Base-by-base conservation (phyloP, 2,797 vertebrate species). In the Epinephelus coioides region DNA sequence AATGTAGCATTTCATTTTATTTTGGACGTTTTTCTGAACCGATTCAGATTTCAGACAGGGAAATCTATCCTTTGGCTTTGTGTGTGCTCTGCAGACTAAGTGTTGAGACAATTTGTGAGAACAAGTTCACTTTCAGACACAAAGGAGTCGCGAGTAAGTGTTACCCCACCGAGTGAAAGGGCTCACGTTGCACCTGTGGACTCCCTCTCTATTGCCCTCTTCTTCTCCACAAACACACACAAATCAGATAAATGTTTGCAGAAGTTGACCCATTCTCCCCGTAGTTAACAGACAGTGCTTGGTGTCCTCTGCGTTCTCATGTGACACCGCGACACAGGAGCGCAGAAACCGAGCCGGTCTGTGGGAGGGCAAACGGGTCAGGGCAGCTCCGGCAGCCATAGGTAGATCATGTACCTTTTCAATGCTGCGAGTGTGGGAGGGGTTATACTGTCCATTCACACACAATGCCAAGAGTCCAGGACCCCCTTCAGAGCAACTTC, bases 321-420 rank as follows among this genome's bases (percentile, higher is more conserved):
- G 85, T 94, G 88, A 93, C 94, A 81, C 43, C 47, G 15, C 57
- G 75, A 87, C 89, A 79, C 89, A 86, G 85, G 89, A 85, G 79
- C 62, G 73, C 66, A 86, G 95, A 94, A 95, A 94, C 90, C 6
- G 82, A 92, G 93, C 89, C 69, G 56, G 70, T 57, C 91, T 46
- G 77, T 65, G 51, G 92, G 93, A 89, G 92, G 88, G 80, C 84
- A 6, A 61, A 68, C 17, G 0, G 85, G 67, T 91, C 87, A 66
- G 86, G 47, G 73, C 76, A 63, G 79, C 83, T 79, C 69, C 64
- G 64, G 53, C 82, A 78, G 90, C 83, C 78, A 74, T 77, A 73
- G 86, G 88, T 86, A 69, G 91, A 92, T 91, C 85, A 83, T 89
- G 86, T 91, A 72, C 82, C 86, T 21, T 73, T 86, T 93, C 79